Conservation (phyloP, 2,797 vertebrate species). For the Sebastes ruberrimus region DNA sequence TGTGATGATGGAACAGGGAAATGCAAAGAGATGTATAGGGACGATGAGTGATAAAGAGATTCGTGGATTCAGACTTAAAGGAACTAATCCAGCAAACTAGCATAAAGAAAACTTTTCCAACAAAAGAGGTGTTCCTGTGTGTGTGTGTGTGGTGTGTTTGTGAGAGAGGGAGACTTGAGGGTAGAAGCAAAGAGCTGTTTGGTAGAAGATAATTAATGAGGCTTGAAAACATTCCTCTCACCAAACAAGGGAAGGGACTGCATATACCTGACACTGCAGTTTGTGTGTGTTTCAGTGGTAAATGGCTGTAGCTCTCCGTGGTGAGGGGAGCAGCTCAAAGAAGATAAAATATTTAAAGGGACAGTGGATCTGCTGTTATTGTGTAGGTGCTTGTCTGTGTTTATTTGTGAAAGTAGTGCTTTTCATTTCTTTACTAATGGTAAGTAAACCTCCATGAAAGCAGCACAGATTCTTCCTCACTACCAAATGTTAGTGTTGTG, state of each 20-base stretch:
- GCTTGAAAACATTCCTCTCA: slow-evolving; percentile 24
- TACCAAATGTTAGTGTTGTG: background rate
- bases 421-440: background rate
- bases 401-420: background rate
- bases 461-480: background rate
- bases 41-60: background rate
- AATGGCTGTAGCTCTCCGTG: slow-evolving; percentile 1
- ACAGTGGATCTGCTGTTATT: background rate
- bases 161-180: background rate
- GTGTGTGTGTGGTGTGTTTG: background rate
- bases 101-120: background rate
- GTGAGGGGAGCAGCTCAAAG: slow-evolving; percentile 5
- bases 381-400: background rate
- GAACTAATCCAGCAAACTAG: background rate
- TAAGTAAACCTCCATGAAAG: background rate
- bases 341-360: slow-evolving; percentile 26
- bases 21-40: background rate
- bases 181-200: background rate
- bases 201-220: slow-evolving; percentile 39
- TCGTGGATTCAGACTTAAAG: background rate
- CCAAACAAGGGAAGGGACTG: slow-evolving; percentile 21
- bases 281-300: background rate
- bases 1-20: background rate
- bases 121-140: background rate
- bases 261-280: slow-evolving; percentile 37